Conservation (phyloP, 2,888 invertebrate genomes). For the Onthophagus sagittarius region DNA sequence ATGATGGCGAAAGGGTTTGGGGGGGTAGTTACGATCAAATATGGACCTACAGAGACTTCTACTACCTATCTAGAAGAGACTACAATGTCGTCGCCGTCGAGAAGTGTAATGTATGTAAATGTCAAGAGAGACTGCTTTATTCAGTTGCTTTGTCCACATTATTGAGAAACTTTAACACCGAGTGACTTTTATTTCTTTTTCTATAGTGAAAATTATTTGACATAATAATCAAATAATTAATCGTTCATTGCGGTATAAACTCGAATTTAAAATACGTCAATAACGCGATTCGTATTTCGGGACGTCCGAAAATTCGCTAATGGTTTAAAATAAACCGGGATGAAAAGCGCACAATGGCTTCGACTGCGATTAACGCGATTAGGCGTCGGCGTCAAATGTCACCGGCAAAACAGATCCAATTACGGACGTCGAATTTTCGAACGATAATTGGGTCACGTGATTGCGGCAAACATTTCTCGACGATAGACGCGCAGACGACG, state of each 20-base stretch:
- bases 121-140: neutral
- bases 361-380: neutral
- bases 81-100: neutral
- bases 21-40: slow-evolving; percentile 8
- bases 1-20: neutral
- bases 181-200: neutral
- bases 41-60: neutral
- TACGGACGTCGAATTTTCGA: slow-evolving; percentile 11
- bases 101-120: neutral
- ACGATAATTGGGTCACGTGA: slow-evolving; percentile 11
- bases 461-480: slow-evolving; percentile 4
- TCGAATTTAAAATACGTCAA: neutral
- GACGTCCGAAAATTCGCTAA: neutral
- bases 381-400: slow-evolving; percentile 16
- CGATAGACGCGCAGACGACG: neutral
- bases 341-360: neutral
- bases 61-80: neutral
- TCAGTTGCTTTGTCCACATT: neutral
- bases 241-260: neutral
- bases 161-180: neutral
- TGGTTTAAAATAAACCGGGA: neutral
- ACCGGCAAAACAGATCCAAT: slow-evolving; percentile 14
- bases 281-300: neutral
- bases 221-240: too few relatives aligned
- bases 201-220: too few relatives aligned